Conservation (phyloP, 2,888 invertebrate species). For the Aphidoletes aphidimyza region DNA sequence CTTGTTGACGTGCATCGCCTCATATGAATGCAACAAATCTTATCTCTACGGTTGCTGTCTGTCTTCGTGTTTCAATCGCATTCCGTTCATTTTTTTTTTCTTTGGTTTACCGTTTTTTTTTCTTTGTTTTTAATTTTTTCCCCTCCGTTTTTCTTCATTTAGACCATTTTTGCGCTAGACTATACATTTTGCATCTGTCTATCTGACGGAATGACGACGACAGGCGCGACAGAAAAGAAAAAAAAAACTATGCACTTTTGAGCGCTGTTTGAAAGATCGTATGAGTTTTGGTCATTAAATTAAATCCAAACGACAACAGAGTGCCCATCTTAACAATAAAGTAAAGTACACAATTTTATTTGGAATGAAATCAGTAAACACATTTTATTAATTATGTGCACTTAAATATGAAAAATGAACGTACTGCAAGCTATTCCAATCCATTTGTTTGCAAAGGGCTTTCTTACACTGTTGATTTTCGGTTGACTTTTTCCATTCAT, state of each 20-base stretch:
- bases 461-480: too few species aligned
- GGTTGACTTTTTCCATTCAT: too few species aligned
- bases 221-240: too few species aligned
- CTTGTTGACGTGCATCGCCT: background rate
- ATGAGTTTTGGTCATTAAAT: background rate
- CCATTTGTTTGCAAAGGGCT: too few species aligned
- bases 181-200: too few species aligned
- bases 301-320: background rate
- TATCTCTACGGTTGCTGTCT: background rate
- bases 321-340: background rate
- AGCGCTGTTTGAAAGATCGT: too few species aligned
- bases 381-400: conserved; percentile 9
- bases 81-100: background rate
- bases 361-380: conserved; percentile 20
- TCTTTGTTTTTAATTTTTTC: background rate
- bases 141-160: background rate
- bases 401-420: background rate
- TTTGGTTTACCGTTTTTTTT: background rate
- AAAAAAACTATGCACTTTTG: too few species aligned
- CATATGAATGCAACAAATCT: background rate
- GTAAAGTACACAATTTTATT: background rate
- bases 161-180: too few species aligned
- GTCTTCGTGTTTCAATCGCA: background rate
- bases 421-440: too few species aligned
- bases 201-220: too few species aligned